Percentiles rank a stretch among this genome's conserved stretches.
These are phyloP conservation scores for Nyctibius bracteatus DNA, from an alignment of 2,113 vertebrate genomes.

Conservation along the genomic window DNA sequence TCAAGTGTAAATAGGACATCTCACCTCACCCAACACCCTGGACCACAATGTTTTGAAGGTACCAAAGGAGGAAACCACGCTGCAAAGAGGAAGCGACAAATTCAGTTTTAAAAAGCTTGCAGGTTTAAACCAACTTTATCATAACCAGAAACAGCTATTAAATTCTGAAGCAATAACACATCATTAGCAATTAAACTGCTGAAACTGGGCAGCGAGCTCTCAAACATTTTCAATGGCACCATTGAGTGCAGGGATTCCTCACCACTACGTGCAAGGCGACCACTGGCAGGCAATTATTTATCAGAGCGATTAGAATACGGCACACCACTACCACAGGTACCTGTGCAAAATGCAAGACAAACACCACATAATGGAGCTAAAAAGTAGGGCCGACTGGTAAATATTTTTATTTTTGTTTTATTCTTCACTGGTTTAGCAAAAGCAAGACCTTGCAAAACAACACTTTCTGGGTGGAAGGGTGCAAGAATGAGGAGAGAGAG, in stretches of 20 bases:
- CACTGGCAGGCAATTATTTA: background rate
- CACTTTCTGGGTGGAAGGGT: background rate
- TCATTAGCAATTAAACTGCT: slow-evolving; percentile 25
- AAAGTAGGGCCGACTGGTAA: background rate
- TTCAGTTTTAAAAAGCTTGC: background rate
- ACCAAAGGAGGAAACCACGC: slow-evolving; percentile 51
- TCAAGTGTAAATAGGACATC: slow-evolving; percentile 11
- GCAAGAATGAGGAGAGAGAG: background rate
- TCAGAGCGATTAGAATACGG: background rate
- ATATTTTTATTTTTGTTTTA: background rate
- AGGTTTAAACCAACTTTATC: slow-evolving; percentile 14
- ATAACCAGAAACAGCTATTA: slow-evolving; percentile 42
- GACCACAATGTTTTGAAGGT: slow-evolving; percentile 41
- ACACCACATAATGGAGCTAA: background rate
- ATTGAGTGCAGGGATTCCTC: background rate
- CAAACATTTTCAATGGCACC: background rate
- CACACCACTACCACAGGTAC: background rate
- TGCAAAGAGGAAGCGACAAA: slow-evolving; percentile 41
- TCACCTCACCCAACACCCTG: background rate
- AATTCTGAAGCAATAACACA: slow-evolving; percentile 32
- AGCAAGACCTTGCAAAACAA: background rate
- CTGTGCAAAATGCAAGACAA: background rate
- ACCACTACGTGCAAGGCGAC: background rate
- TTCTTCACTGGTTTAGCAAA: background rate
- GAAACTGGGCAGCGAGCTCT: background rate